Percentiles rank a stretch among this genome's conserved stretches.
These are phyloP conservation scores for Heterocephalus glaber DNA, from an alignment of 2,113 vertebrate genomes.

Conservation along the genomic window DNA sequence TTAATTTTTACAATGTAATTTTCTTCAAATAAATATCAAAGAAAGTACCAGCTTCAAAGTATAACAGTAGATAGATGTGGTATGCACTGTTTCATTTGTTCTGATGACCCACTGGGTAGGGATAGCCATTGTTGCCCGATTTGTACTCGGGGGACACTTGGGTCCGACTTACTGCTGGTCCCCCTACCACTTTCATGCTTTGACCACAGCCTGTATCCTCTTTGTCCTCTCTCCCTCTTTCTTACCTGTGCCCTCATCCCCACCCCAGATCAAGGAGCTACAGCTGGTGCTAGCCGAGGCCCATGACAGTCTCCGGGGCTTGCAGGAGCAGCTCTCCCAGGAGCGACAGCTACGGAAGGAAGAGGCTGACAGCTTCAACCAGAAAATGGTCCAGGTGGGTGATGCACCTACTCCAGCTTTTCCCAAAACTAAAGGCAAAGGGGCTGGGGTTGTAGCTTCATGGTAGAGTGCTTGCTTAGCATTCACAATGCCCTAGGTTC, in stretches of 20 bases:
- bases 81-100: not conserved
- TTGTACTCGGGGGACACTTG: not conserved
- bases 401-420: not conserved
- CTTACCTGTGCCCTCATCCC: not conserved
- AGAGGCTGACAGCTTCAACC: conserved; percentile 86
- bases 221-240: not conserved
- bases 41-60: not conserved
- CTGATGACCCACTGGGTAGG: not conserved
- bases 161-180: not conserved
- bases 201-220: not conserved
- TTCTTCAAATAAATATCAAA: conserved; percentile 44
- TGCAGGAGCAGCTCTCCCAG: conserved; percentile 90
- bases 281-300: conserved; percentile 88
- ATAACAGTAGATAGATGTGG: not conserved
- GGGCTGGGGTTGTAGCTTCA: not conserved
- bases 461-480: not conserved
- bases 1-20: conserved; percentile 30
- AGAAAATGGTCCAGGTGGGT: conserved; percentile 92
- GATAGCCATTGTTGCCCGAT: not conserved
- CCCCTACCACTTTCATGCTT: not conserved
- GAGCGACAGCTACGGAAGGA: conserved; percentile 90
- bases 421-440: not conserved
- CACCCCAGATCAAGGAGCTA: conserved; percentile 88
- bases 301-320: conserved; percentile 87
- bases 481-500: not conserved